Conservation (phyloP, 2,888 invertebrate species). For the Mayetiola destructor region DNA sequence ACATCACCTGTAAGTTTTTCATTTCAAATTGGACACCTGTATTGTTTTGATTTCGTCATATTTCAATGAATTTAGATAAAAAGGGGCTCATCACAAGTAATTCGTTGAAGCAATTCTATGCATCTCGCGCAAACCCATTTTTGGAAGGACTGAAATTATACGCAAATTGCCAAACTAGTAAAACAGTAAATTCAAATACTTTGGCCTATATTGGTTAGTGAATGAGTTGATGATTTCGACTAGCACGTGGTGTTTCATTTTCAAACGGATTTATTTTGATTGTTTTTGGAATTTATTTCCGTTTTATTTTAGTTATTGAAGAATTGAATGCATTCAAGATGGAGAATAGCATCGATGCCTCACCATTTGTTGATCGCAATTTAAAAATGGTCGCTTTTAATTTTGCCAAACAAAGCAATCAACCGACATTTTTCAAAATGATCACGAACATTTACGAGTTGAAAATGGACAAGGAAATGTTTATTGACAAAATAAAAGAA, state of each 20-base stretch:
- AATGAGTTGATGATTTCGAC: neutral
- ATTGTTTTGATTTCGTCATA: neutral
- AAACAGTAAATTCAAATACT: constrained; percentile 32
- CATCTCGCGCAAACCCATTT: constrained; percentile 26
- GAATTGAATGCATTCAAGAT: constrained; percentile 41
- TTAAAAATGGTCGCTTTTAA: constrained; percentile 59
- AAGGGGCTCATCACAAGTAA: constrained; percentile 26
- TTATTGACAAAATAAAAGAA: constrained; percentile 46
- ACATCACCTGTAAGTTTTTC: constrained; percentile 26
- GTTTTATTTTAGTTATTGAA: constrained; percentile 40
- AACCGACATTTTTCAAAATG: constrained; percentile 45
- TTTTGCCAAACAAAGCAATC: constrained; percentile 52
- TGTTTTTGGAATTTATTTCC: neutral
- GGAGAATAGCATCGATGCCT: constrained; percentile 30
- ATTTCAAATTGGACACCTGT: neutral
- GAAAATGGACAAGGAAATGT: constrained; percentile 42
- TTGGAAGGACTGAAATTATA: constrained; percentile 31
- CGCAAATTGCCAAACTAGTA: constrained; percentile 31
- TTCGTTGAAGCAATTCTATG: constrained; percentile 23
- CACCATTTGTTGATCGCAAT: constrained; percentile 37
- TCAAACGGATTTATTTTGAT: neutral
- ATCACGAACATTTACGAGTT: constrained; percentile 51
- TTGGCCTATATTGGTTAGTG: constrained; percentile 26
- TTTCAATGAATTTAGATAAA: constrained; percentile 26
- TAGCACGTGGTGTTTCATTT: neutral